Evolutionary conservation across 2,888 invertebrate genomes (phyloP).

Genomic region (Unio delphinus): DNA sequence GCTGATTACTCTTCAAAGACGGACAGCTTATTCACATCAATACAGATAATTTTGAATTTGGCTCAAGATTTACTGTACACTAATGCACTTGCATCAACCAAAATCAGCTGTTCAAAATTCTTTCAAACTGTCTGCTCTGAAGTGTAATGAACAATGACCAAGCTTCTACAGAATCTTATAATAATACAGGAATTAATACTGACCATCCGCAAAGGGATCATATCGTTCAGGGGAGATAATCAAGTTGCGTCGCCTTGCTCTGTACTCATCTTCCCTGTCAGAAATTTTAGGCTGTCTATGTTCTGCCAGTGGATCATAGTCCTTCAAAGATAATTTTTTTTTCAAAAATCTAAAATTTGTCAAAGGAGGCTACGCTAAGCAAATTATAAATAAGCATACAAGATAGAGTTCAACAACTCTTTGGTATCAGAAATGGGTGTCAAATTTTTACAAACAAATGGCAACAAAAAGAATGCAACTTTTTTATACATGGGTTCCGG

Average conservation of each 20-base stretch:
- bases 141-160: conserved; percentile 1
- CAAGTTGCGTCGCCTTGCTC: conserved; percentile 87
- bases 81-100: background rate
- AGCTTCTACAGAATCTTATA: background rate
- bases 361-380: too few species aligned
- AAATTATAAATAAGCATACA: too few species aligned
- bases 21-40: background rate
- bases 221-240: conserved; percentile 94
- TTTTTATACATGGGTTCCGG: too few species aligned
- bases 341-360: background rate
- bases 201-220: conserved; percentile 98
- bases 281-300: conserved; percentile 89
- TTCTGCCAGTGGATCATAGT: conserved; percentile 69
- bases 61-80: too few species aligned
- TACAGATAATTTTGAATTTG: background rate
- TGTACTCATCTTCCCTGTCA: conserved; percentile 97
- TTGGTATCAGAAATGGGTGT: too few species aligned
- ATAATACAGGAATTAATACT: conserved; percentile 60
- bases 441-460: too few species aligned
- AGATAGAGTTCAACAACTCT: too few species aligned
- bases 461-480: too few species aligned
- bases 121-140: background rate
- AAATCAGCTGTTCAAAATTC: background rate
- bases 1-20: too few species aligned
- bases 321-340: conserved; percentile 48